phyloP scores from a whole-genome alignment of 1,140 invertebrate genomes.

The Orchestia grillus region DNA sequence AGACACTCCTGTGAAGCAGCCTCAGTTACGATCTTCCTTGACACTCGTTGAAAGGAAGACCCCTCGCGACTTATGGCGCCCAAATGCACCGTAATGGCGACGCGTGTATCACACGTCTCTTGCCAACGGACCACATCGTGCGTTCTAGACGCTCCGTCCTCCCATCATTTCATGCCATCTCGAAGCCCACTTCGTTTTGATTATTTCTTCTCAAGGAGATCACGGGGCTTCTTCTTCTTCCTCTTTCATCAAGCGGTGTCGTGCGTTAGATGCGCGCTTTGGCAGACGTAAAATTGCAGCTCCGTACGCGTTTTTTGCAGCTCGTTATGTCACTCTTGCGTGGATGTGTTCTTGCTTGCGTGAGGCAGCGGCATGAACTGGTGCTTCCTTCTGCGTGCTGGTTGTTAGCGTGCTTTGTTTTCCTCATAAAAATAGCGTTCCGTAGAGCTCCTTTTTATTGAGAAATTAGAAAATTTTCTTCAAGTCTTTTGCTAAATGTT shows the following conservation, averaged over 20 bases:
- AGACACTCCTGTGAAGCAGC: constrained; percentile 42
- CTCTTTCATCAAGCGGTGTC: neutral
- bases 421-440: no score
- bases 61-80: neutral
- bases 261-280: neutral
- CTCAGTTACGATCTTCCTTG: constrained; percentile 13
- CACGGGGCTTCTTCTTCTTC: neutral
- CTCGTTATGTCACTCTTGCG: neutral
- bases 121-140: constrained; percentile 29
- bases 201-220: neutral
- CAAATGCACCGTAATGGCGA: constrained; percentile 9
- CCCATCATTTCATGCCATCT: constrained; percentile 16
- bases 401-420: no score
- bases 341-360: neutral
- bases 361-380: no score
- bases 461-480: no score
- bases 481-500: no score
- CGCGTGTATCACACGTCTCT: neutral
- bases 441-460: no score
- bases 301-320: neutral
- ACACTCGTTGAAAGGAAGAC: constrained; percentile 20
- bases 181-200: neutral
- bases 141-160: neutral
- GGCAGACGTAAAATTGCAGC: neutral
- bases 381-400: no score